Evolutionary conservation across 2,888 invertebrate species (phyloP).

Genomic region (Thyatira batis): DNA sequence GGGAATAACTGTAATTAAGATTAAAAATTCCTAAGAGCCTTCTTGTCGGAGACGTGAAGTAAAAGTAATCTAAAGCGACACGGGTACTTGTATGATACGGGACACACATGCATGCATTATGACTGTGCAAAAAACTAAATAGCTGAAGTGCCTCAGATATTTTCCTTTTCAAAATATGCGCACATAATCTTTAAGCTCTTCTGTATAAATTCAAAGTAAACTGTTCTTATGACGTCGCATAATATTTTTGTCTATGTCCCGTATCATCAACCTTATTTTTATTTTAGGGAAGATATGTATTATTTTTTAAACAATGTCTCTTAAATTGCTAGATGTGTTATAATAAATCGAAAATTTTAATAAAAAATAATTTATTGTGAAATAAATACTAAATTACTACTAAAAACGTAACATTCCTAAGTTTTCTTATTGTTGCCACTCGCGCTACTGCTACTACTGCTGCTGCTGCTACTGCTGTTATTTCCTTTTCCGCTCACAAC

Average conservation of each 20-base stretch:
- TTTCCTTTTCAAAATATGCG: neutral
- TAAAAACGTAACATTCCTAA: neutral
- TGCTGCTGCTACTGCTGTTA: neutral
- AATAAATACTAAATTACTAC: no score
- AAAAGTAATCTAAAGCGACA: neutral
- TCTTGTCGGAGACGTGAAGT: neutral
- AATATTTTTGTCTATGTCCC: no score
- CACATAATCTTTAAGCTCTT: no score
- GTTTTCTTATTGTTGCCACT: neutral
- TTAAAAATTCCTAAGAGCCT: neutral
- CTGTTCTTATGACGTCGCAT: no score
- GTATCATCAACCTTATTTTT: no score
- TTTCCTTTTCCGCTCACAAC: conserved; percentile 6
- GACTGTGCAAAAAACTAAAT: neutral
- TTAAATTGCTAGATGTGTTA: no score
- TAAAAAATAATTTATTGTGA: neutral
- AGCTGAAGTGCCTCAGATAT: neutral
- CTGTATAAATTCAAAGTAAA: no score
- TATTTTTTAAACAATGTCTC: no score
- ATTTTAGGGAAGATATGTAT: no score
- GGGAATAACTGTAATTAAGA: neutral
- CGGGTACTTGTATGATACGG: no score
- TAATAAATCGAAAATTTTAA: neutral
- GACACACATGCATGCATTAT: neutral
- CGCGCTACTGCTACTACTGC: conserved; percentile 4